Evolutionary conservation across 2,888 invertebrate genomes (phyloP).

Genomic region (Cabera pusaria): DNA sequence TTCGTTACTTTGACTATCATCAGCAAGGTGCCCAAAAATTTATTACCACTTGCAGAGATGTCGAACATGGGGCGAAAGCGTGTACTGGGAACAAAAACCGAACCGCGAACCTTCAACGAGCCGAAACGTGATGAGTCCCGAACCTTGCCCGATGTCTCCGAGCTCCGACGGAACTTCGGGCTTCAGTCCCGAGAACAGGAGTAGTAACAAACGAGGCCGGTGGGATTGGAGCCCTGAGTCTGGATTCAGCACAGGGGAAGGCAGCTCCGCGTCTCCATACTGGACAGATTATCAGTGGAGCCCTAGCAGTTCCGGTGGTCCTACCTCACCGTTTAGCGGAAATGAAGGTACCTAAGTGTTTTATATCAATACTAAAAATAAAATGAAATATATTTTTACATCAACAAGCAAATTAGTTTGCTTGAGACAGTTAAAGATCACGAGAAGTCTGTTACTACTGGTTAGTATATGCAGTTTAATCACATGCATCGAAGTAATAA

Average conservation of each 20-base stretch:
- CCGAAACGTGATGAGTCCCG: constrained; percentile 57
- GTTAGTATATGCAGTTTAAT: too few species aligned
- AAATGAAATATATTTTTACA: too few species aligned
- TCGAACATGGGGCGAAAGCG: constrained; percentile 66
- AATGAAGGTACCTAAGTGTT: constrained; percentile 65
- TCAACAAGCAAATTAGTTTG: too few species aligned
- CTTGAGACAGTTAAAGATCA: too few species aligned
- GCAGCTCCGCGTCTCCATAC: constrained; percentile 58
- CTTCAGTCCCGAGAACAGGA: constrained; percentile 62
- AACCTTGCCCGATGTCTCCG: constrained; percentile 58
- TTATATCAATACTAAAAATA: too few species aligned
- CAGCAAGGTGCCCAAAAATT: too few species aligned
- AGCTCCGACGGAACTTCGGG: constrained; percentile 68
- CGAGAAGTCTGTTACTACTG: too few species aligned
- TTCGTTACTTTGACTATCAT: too few species aligned
- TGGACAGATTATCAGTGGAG: constrained; percentile 81
- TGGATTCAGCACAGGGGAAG: constrained; percentile 60
- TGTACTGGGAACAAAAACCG: constrained; percentile 74
- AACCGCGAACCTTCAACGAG: constrained; percentile 50
- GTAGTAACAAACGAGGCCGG: constrained; percentile 47
- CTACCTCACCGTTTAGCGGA: constrained; percentile 72
- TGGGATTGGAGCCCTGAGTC: constrained; percentile 77
- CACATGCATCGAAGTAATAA: too few species aligned
- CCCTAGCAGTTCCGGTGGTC: constrained; percentile 74
- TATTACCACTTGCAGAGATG: constrained; percentile 50